Evolutionary conservation across 2,797 vertebrate species (phyloP).

Genomic region (Orestias chungarensis): DNA sequence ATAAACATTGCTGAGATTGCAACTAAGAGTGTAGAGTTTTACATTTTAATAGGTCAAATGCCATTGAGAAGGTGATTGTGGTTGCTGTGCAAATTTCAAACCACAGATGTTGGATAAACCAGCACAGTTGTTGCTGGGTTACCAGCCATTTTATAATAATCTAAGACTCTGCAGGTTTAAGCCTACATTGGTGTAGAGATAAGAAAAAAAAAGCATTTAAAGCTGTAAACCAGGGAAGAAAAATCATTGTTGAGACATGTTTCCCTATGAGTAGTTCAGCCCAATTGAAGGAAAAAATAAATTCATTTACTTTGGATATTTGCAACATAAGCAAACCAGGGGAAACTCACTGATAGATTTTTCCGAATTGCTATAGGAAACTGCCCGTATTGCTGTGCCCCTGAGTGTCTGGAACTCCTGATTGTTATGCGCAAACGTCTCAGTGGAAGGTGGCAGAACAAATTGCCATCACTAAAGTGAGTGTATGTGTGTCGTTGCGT

Average conservation of each 20-base stretch:
- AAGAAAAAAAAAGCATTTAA: conserved; percentile 19
- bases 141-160: conserved; percentile 8
- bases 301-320: conserved; percentile 36
- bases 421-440: conserved; percentile 70
- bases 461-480: conserved; percentile 63
- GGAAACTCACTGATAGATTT: conserved; percentile 38
- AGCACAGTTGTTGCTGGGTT: conserved; percentile 17
- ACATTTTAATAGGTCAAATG: conserved; percentile 20
- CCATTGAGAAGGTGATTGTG: conserved; percentile 13
- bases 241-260: conserved; percentile 29
- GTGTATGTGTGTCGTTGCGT: conserved; percentile 25
- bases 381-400: conserved; percentile 37
- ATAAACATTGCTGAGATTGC: conserved; percentile 19
- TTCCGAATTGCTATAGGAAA: conserved; percentile 53
- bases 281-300: conserved; percentile 42
- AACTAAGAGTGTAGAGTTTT: conserved; percentile 8
- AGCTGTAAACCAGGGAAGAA: conserved; percentile 14
- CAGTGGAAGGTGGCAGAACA: conserved; percentile 70
- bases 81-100: conserved; percentile 20
- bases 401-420: conserved; percentile 60
- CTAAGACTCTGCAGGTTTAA: conserved; percentile 5
- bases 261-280: conserved; percentile 35
- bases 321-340: conserved; percentile 53
- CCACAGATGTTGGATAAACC: conserved; percentile 1
- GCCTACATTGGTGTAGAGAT: conserved; percentile 10